Percentiles rank a stretch among this genome's conserved stretches.
phyloP scores from a whole-genome alignment of 2,113 vertebrate species.

The Corythoichthys haematopterus region DNA sequence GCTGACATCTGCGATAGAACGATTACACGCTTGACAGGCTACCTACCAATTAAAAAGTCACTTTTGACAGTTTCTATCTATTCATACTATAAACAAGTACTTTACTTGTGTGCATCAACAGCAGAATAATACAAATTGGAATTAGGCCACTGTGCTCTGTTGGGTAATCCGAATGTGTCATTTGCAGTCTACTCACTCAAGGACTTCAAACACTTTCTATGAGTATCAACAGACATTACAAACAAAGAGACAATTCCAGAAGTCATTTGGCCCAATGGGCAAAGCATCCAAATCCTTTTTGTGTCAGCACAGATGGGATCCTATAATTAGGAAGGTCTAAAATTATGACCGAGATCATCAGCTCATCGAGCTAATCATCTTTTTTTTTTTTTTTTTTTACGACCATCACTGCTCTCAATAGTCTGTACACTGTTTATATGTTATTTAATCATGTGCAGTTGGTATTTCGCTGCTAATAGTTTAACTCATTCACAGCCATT shows the following conservation, averaged over 20 bases:
- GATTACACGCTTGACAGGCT: not conserved
- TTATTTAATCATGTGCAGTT: not conserved
- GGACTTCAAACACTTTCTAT: not conserved
- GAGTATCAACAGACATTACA: not conserved
- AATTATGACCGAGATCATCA: slow-evolving; percentile 26
- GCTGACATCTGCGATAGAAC: slow-evolving; percentile 13
- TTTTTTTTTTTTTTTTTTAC: not conserved
- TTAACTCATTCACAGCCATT: no score
- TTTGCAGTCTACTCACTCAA: not conserved
- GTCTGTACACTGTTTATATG: not conserved
- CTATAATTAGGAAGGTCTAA: slow-evolving; percentile 42
- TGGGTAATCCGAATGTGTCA: slow-evolving; percentile 1
- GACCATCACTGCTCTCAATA: not conserved
- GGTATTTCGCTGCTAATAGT: slow-evolving; percentile 9
- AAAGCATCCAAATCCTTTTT: slow-evolving; percentile 41
- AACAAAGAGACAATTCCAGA: not conserved
- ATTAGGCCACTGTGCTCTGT: slow-evolving; percentile 40
- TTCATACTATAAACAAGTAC: slow-evolving; percentile 19
- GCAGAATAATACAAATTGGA: slow-evolving; percentile 38
- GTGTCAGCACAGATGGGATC: slow-evolving; percentile 39
- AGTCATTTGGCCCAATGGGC: slow-evolving; percentile 14
- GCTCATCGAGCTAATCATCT: slow-evolving; percentile 6
- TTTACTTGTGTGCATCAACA: slow-evolving; percentile 24
- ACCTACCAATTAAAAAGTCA: slow-evolving; percentile 15
- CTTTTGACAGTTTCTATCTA: slow-evolving; percentile 10